Evolutionary conservation across 2,888 invertebrate species (phyloP).

Genomic region (Spilarctia lutea): DNA sequence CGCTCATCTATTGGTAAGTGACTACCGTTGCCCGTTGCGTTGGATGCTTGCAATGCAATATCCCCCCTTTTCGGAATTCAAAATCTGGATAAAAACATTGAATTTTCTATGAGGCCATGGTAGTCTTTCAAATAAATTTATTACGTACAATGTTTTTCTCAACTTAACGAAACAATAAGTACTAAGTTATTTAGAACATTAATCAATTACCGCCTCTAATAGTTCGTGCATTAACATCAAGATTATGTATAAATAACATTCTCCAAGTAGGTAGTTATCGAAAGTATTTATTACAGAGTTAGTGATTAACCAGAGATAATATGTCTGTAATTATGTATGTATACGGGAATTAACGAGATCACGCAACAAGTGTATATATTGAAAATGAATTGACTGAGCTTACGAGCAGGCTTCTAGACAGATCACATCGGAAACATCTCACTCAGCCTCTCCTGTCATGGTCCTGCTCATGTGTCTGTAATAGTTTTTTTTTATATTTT

Average conservation of each 20-base stretch:
- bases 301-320: not conserved
- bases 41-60: not conserved
- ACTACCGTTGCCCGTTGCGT: not conserved
- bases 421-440: too few relatives aligned
- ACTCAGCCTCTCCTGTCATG: too few relatives aligned
- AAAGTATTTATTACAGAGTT: slow-evolving; percentile 5
- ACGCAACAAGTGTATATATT: not conserved
- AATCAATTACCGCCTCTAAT: slow-evolving; percentile 33
- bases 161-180: not conserved
- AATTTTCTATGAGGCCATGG: not conserved
- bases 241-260: not conserved
- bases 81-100: not conserved
- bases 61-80: too few relatives aligned
- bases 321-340: not conserved
- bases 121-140: not conserved
- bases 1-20: not conserved
- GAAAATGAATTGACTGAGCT: too few relatives aligned
- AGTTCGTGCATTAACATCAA: slow-evolving; percentile 1
- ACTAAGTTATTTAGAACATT: slow-evolving; percentile 18
- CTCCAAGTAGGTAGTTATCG: not conserved
- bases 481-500: too few relatives aligned
- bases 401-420: too few relatives aligned
- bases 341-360: not conserved
- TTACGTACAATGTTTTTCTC: not conserved
- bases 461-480: too few relatives aligned